Percentiles rank a stretch among this genome's conserved stretches.
phyloP scores from a whole-genome alignment of 2,113 vertebrate species.

The Panthera uncia region DNA sequence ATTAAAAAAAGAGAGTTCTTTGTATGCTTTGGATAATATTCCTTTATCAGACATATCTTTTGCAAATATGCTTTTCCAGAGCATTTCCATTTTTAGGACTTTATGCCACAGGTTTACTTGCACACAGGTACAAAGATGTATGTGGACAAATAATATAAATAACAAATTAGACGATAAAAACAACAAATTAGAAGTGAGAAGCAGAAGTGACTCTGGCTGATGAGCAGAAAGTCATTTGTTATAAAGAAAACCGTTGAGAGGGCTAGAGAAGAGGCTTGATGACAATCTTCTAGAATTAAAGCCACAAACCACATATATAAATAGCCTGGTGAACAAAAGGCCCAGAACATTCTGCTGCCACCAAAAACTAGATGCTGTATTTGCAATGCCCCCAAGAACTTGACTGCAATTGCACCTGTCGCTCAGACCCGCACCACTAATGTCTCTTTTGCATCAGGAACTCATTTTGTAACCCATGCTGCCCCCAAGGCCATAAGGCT shows the following conservation, averaged over 20 bases:
- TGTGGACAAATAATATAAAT: not conserved
- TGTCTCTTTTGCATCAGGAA: not conserved
- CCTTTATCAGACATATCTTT: not conserved
- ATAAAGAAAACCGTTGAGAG: not conserved
- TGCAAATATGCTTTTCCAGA: not conserved
- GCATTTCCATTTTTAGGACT: not conserved
- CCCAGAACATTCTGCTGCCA: not conserved
- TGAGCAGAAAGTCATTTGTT: not conserved
- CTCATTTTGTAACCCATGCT: not conserved
- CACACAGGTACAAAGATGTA: not conserved
- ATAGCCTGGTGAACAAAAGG: not conserved
- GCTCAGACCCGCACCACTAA: rapidly evolving
- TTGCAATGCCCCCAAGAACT: not conserved
- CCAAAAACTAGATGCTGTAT: not conserved
- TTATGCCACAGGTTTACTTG: not conserved
- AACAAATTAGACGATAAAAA: not conserved
- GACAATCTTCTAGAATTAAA: not conserved
- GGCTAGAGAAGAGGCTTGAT: not conserved
- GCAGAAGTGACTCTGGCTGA: not conserved
- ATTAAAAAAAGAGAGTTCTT: not conserved
- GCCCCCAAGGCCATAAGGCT: not conserved
- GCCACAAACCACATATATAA: not conserved
- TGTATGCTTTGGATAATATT: not conserved
- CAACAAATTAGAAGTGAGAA: not conserved
- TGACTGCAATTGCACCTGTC: not conserved